Evolutionary conservation across 2,113 vertebrate species (phyloP), one percentile per base, ranked within the genome.

Genomic region (Archilochus colubris): DNA sequence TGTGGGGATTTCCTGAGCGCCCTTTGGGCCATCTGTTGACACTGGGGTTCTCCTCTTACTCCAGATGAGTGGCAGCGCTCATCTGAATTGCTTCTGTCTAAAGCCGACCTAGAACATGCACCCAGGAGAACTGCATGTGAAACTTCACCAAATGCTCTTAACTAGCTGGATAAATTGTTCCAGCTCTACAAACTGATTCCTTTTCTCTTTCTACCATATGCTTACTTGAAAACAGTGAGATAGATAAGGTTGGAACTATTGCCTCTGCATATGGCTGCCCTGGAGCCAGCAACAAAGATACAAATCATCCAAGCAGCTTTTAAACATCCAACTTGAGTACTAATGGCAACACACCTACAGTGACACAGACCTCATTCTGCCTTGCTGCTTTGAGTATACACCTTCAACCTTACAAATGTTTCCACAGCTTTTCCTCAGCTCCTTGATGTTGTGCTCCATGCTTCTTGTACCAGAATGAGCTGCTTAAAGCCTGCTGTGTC

Each of bases 281-380:
- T 57, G 43, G 24, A 78, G 61, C 46, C 38, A 78, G 58, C 85
- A 21, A 78, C 14, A 80, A 2, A 73, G n/a, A 43, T 53, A 28
- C 28, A 76, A 15, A 30, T 64, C 43, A 18, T 72, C 15, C 44
- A 64, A 59, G 55, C 5, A 68, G 14, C 17, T 59, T 67, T 63
- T 64, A 68, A 91, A 54, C 7, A 54, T 36, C 25, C 18, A 43
- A 3, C 9, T 57, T 53, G 13, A 7, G 17, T 36, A 50, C 50
- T 1, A 4, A 31, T 2, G 40, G 55, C 36, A 86, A 69, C 6
- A 40, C 4, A 31, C 4, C 24, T 7, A 23, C 36, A 58, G 36
- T 1, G 1, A 62, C 15, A 46, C 0, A 30, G 44, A 85, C 44
- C 23, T 82, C 2, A 0, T 13, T 73, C 22, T 30, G 44, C 15